phyloP scores from a whole-genome alignment of 2,888 invertebrate genomes.

The Cantharis rufa region DNA sequence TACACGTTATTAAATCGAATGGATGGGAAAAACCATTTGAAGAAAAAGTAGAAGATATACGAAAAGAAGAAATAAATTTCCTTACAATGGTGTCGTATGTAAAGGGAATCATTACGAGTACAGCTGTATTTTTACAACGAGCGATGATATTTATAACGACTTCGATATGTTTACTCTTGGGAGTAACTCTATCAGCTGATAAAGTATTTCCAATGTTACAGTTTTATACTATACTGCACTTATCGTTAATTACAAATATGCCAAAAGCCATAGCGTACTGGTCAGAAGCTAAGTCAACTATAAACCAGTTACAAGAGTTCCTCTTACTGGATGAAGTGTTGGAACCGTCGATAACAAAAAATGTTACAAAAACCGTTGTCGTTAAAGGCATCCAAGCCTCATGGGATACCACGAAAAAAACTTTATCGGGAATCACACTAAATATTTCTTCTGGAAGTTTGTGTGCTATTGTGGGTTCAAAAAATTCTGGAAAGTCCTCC shows the following conservation, averaged over 20 bases:
- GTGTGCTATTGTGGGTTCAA: constrained; percentile 85
- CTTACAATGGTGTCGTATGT: constrained; percentile 60
- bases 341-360: constrained; percentile 37
- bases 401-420: background rate
- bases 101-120: constrained; percentile 68
- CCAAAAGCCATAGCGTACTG: constrained; percentile 62
- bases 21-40: constrained; percentile 72
- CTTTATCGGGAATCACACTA: constrained; percentile 51
- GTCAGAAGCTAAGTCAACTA: constrained; percentile 63
- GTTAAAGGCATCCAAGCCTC: background rate
- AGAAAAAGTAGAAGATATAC: constrained; percentile 38
- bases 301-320: constrained; percentile 61
- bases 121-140: constrained; percentile 81
- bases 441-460: constrained; percentile 56
- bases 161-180: constrained; percentile 71
- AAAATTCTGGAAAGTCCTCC: constrained; percentile 80
- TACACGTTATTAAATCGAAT: constrained; percentile 76
- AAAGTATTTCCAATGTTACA: constrained; percentile 53
- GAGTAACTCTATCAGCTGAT: constrained; percentile 63
- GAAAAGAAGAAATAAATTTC: constrained; percentile 34
- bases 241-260: constrained; percentile 64
- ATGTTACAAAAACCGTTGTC: constrained; percentile 19
- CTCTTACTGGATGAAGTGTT: constrained; percentile 62
- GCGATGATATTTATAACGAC: constrained; percentile 79
- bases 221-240: constrained; percentile 56